Conservation (phyloP, 2,113 vertebrate genomes). For the Aix galericulata region DNA sequence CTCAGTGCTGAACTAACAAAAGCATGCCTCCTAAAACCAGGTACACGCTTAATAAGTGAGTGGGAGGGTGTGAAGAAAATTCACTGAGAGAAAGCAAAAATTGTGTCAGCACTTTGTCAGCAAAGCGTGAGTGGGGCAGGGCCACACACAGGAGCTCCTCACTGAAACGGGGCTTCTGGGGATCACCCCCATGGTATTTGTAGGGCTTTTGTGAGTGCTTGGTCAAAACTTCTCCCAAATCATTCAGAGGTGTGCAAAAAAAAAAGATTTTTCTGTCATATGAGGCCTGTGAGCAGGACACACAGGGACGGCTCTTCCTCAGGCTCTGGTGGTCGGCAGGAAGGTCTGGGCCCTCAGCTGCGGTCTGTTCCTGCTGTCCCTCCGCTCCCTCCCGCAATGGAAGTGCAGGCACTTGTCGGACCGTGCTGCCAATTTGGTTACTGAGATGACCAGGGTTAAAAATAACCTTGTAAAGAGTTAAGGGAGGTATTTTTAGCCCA, state of each 20-base stretch:
- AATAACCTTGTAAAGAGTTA: slow-evolving; percentile 59
- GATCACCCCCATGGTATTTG: background rate
- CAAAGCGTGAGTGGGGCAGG: too few relatives aligned
- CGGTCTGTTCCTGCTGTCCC: background rate
- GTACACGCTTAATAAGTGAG: background rate
- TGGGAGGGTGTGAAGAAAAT: background rate
- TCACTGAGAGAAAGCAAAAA: background rate
- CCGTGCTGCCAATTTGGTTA: background rate
- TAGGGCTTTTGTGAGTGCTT: background rate
- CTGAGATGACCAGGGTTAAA: slow-evolving; percentile 54
- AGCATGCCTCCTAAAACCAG: background rate
- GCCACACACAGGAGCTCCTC: background rate
- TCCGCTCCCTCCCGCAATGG: background rate
- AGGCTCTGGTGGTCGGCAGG: background rate
- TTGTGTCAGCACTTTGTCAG: background rate
- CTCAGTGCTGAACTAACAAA: background rate
- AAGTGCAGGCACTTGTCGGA: background rate
- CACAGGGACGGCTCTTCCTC: background rate
- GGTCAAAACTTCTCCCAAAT: background rate
- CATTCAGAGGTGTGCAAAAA: background rate
- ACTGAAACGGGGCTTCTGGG: background rate
- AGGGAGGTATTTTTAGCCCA: slow-evolving; percentile 45
- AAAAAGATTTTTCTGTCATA: background rate
- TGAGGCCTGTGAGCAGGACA: background rate
- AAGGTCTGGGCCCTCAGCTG: background rate